phyloP scores from a whole-genome alignment of 2,888 invertebrate genomes.

The Standfussiana lucernea region DNA sequence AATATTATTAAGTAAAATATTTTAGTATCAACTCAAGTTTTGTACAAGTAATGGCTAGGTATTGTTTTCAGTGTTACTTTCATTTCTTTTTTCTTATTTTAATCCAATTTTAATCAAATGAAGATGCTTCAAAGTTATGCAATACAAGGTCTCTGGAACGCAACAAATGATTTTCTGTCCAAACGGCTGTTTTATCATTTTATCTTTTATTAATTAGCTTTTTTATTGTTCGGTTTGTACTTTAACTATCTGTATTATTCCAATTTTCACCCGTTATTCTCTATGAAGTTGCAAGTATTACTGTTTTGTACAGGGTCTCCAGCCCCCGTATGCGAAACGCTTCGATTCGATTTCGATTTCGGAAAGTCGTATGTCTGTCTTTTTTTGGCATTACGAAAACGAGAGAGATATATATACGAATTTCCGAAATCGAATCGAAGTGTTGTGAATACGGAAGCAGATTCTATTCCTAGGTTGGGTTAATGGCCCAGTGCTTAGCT shows the following conservation, averaged over 20 bases:
- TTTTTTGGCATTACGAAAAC: no score
- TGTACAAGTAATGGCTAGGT: not conserved
- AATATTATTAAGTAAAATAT: not conserved
- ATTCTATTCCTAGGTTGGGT: not conserved
- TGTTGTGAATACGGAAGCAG: no score
- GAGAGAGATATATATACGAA: no score
- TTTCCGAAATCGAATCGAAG: no score
- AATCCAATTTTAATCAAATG: slow-evolving; percentile 27
- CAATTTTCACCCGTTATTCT: not conserved
- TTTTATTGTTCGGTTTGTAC: no score
- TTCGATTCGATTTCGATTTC: no score
- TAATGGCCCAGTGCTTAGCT: not conserved
- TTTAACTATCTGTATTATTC: not conserved
- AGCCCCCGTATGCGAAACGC: no score
- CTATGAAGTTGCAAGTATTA: no score
- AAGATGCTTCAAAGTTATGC: slow-evolving; percentile 48
- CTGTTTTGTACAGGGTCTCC: no score
- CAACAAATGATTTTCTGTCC: slow-evolving; percentile 18
- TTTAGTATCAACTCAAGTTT: not conserved
- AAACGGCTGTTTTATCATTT: no score
- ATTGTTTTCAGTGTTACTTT: slow-evolving; percentile 16
- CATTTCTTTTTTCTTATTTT: slow-evolving; percentile 20
- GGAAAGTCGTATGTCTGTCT: no score
- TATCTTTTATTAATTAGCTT: no score
- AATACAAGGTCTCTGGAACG: slow-evolving; percentile 55